Base-by-base conservation (phyloP, 2,888 invertebrate species). In the Nomada lathburiana region DNA sequence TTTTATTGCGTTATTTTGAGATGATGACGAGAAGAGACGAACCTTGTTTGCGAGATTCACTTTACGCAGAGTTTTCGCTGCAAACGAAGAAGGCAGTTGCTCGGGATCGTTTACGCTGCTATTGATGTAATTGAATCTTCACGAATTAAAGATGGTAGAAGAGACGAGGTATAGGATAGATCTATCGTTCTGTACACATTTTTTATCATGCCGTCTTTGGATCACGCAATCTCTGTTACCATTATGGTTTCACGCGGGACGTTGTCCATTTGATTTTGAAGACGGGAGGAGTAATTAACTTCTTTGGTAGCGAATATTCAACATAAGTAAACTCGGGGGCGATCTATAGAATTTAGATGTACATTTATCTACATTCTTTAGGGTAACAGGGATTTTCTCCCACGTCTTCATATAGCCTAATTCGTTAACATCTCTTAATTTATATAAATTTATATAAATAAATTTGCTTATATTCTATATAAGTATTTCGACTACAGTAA, bases 41-140 rank as follows among this genome's bases (percentile, higher is more conserved):
- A 29, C 50, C 59, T 59, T 52, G 42, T 55, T 73, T 47, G 68
- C 67, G 16, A 47, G 29, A 53, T 65, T 55, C 20, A 67, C 52
- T 67, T 47, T 47, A 16, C 47, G 3, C 44, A 60, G 60, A 29
- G 60, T 26, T 26, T 50, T 70, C 60, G 10, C n/a, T 60, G 47
- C 47, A n/a, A 36, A 47, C 59, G 26, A n/a, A 44, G 53, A 29
- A 53, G 42, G 64, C 42, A 44, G 23, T 64, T 9, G 62, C 52
- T 69, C 69, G 16, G 26, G 70, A 50, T 70, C 36, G 69, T 16
- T 69, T 16, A 36, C 59, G 36, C 47, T 50, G 57, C 57, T 50
- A 44, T 29, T 26, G 23, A 69, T 69, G 69, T 70, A 70, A 60
- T 50, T 29, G 60, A 69, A 69, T 59, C 47, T 50, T 59, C 74